phyloP scores from a whole-genome alignment of 2,113 vertebrate species.

The Callithrix jacchus region DNA sequence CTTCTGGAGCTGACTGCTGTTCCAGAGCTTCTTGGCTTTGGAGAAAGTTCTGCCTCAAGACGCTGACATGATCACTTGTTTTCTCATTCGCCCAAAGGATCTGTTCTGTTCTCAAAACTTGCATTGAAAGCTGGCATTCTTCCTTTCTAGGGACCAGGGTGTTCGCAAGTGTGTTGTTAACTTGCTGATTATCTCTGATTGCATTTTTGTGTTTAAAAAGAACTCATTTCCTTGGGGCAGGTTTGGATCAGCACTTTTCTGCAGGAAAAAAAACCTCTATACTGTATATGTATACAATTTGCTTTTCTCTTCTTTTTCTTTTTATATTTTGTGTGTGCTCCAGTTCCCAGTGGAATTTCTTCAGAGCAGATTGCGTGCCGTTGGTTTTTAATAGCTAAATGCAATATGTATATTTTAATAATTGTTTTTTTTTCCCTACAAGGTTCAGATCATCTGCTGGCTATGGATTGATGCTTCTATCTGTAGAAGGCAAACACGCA shows the following conservation, averaged over 20 bases:
- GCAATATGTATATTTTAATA: slow-evolving; percentile 75
- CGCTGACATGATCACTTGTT: slow-evolving; percentile 67
- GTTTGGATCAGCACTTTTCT: slow-evolving; percentile 78
- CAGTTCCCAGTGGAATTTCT: slow-evolving; percentile 56
- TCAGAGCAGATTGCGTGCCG: slow-evolving; percentile 67
- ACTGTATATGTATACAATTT: slow-evolving; percentile 55
- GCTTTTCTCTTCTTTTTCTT: slow-evolving; percentile 6
- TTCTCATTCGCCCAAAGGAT: slow-evolving; percentile 57
- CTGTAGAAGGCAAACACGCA: slow-evolving; percentile 73
- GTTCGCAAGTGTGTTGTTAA: slow-evolving; percentile 72
- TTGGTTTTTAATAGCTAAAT: slow-evolving; percentile 80
- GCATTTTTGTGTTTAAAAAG: slow-evolving; percentile 73
- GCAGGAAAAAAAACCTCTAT: slow-evolving; percentile 52
- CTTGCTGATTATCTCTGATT: slow-evolving; percentile 77
- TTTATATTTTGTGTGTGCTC: neutral
- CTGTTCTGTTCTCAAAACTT: slow-evolving; percentile 62
- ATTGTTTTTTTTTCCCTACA: slow-evolving; percentile 78
- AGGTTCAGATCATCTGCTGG: slow-evolving; percentile 68
- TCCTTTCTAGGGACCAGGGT: slow-evolving; percentile 69
- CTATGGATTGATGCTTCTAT: slow-evolving; percentile 71
- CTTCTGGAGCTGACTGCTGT: slow-evolving; percentile 45
- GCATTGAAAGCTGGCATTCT: slow-evolving; percentile 64
- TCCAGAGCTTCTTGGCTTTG: slow-evolving; percentile 36
- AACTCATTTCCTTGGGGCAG: slow-evolving; percentile 78
- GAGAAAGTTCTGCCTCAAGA: slow-evolving; percentile 69